Base-by-base conservation (phyloP, 2,113 vertebrate species). In the Rhipidura dahli region DNA sequence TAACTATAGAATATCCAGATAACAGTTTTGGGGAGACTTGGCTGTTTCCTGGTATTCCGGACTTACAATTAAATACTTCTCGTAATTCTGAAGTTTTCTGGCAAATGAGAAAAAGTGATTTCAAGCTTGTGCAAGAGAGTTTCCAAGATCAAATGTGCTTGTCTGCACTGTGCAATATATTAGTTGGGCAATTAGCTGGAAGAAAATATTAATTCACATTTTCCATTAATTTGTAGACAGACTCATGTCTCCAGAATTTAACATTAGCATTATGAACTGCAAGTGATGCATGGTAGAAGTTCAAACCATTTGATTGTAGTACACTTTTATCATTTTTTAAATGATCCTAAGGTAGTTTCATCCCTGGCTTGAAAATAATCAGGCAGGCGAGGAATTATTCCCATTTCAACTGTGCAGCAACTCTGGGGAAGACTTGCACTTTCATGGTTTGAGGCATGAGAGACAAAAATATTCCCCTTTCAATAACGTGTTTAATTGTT, bases 181-280 rank as follows among this genome's bases (percentile, higher is more conserved):
- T 50, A 86, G 42, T 82, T 71, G 33, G 39, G 86, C 94, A 97
- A 92, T 95, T 96, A 96, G 42, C 93, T 95, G 82, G 54, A 86
- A 93, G 71, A 94, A 96, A 86, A 80, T 93, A 86, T 80, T 88
- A 88, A 92, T 96, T 96, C 92, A 88, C 47, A 88, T 96, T 95
- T 96, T 96, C 95, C 93, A 94, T 96, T 95, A 90, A 96, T 96
- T 94, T 90, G 94, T 70, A 96, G 92, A 80, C 94, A 96, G 96
- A 96, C 89, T 95, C 10, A 10, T 88, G 93, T 96, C 95, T 97
- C 92, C 95, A 93, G 88, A 88, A 92, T 85, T 95, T 71, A 73
- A 88, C 75, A 95, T 97, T 96, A 96, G 78, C 75, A 19, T 88
- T 90, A 88, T 86, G 90, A 94, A 59, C 82, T 93, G 85, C 75